Evolutionary conservation across 1,140 invertebrate species (phyloP).

Genomic region (Mylabris phalerata): DNA sequence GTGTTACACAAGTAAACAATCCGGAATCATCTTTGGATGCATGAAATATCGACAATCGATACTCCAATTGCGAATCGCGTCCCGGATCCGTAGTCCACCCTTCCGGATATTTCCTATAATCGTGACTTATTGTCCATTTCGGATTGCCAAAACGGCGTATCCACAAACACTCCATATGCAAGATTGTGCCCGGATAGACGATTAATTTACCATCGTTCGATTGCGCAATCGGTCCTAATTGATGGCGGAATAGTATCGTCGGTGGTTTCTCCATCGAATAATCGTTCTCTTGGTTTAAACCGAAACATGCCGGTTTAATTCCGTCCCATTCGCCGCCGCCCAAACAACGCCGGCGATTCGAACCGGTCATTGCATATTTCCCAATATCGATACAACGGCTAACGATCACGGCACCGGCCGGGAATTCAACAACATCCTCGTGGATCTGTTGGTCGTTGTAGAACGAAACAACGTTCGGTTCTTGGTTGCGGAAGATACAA

Average conservation of each 20-base stretch:
- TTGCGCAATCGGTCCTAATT: conserved; percentile 75
- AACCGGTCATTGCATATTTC: conserved; percentile 49
- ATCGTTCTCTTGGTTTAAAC: conserved; percentile 77
- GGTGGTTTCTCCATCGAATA: conserved; percentile 82
- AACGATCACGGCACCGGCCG: conserved; percentile 64
- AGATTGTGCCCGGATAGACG: conserved; percentile 74
- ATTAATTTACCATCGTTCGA: conserved; percentile 78
- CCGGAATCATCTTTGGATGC: conserved; percentile 74
- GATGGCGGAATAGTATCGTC: conserved; percentile 74
- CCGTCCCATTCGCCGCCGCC: conserved; percentile 74
- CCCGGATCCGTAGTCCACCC: conserved; percentile 77
- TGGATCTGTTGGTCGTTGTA: conserved; percentile 68
- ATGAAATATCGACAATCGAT: conserved; percentile 70
- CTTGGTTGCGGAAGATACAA: conserved; percentile 67
- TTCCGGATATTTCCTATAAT: conserved; percentile 64
- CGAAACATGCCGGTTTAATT: conserved; percentile 66
- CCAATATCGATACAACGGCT: conserved; percentile 70
- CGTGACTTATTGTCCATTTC: conserved; percentile 71
- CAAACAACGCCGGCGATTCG: conserved; percentile 58
- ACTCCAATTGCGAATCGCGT: conserved; percentile 70
- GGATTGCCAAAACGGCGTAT: conserved; percentile 75
- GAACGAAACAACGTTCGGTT: conserved; percentile 72
- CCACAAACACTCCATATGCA: conserved; percentile 84
- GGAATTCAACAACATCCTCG: conserved; percentile 68
- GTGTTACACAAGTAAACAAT: conserved; percentile 72